These are phyloP conservation scores for Zosterops lateralis DNA, from an alignment of 2,113 vertebrate species.

Conservation along the genomic window DNA sequence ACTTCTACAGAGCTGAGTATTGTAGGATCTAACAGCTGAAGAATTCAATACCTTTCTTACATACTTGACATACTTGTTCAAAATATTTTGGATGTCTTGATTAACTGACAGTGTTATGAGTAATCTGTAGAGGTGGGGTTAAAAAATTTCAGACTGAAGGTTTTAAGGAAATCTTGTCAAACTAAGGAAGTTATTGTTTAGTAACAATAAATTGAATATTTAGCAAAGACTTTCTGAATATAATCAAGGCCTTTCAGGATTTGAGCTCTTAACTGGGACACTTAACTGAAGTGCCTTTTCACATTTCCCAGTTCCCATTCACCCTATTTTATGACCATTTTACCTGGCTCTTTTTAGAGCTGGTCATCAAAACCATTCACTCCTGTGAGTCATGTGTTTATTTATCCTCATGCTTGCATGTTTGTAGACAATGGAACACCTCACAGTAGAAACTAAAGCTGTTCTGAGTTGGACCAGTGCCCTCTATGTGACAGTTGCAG, in stretches of 20 bases:
- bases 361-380: neutral
- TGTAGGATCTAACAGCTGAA: neutral
- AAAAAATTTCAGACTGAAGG: neutral
- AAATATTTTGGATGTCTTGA: neutral
- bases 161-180: neutral
- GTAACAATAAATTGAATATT: neutral
- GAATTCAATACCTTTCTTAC: neutral
- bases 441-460: neutral
- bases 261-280: neutral
- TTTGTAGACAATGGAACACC: neutral
- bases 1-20: neutral
- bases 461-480: neutral
- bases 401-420: neutral
- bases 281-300: neutral
- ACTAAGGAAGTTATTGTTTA: conserved; percentile 23
- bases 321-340: neutral
- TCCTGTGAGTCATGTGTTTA: neutral
- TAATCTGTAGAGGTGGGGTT: neutral
- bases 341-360: neutral
- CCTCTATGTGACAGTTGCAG: neutral
- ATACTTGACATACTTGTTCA: neutral
- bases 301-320: neutral
- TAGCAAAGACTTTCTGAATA: conserved; percentile 39
- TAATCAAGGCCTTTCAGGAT: neutral
- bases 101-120: neutral